Evolutionary conservation across 2,888 invertebrate species (phyloP), one percentile per base, ranked within the genome.

Genomic region (Caenorhabditis japonica): DNA sequence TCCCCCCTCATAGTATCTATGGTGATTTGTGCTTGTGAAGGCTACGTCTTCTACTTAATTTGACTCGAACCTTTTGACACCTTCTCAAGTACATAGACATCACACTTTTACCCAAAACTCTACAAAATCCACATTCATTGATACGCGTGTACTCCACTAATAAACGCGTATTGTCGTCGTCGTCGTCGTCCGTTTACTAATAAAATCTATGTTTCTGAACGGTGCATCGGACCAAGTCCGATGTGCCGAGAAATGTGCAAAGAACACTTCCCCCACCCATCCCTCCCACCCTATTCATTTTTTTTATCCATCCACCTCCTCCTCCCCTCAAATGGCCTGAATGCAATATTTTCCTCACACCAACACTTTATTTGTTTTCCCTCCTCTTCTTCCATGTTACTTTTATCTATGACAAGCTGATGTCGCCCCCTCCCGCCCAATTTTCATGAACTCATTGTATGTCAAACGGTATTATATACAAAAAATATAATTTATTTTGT

Each of bases 381-480:
- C 34, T 51, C 13, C 36, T 36, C 38, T 10, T 13, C 38, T 25
- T 38, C 44, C 44, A n/a, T 39, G 41, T 34, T 56, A n/a, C n/a
- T n/a, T n/a, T n/a, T n/a, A 56, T 39, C 56, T 56, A 56, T 56
- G 56, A 56, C 53, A 53, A 41, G 25, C 15, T 39, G 13, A 52
- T 51, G 8, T 34, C 33, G 3, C 17, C n/a, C n/a, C 17, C 19
- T 25, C 46, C 25, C 17, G 23, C 15, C 30, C 36, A 15, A n/a
- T 34, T 36, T 23, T 41, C 39, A 60, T 47, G 69, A 69, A 69
- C 69, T 69, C 69, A 60, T 58, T 69, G 69, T 69, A 69, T 68
- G 68, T 69, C 69, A 53, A 55, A 69, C 60, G 69, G 69, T 69
- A 66, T 56, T 21, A 17, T 49, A 49, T 46, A 33, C n/a, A n/a